Percentiles rank a stretch among this genome's conserved stretches.
Conservation (phyloP, 1,140 invertebrate species). For the Macrobrachium nipponense region DNA sequence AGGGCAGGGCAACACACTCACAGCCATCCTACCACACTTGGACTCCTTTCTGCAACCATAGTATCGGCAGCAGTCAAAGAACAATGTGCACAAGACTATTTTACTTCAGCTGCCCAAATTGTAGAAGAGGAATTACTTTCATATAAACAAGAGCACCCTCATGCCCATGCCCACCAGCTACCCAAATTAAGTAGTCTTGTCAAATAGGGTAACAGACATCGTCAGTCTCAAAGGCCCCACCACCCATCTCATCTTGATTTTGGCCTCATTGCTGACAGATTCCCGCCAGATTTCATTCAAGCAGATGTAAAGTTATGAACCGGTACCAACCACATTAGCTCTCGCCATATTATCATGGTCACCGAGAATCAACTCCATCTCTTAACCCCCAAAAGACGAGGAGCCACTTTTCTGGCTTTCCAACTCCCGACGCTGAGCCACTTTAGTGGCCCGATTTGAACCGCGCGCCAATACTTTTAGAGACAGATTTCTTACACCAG, state of each 20-base stretch:
- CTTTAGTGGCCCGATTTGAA: no score
- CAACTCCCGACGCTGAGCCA: no score
- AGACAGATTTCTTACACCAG: no score
- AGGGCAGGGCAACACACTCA: conserved; percentile 11
- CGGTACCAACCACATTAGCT: background rate
- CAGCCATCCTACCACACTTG: conserved; percentile 13
- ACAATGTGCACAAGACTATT: conserved; percentile 1
- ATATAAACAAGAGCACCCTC: background rate
- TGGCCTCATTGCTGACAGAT: background rate
- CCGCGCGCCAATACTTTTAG: no score
- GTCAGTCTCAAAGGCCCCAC: background rate
- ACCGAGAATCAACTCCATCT: conserved; percentile 4
- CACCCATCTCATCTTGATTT: conserved; percentile 7
- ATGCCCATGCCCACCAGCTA: background rate
- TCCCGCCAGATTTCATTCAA: conserved; percentile 23
- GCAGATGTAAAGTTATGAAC: background rate
- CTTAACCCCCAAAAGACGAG: no score
- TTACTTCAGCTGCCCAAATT: background rate
- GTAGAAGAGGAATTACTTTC: conserved; percentile 30
- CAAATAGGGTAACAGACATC: background rate
- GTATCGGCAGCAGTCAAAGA: conserved; percentile 3
- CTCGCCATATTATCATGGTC: conserved; percentile 6
- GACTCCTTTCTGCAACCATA: background rate
- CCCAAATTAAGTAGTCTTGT: conserved; percentile 4
- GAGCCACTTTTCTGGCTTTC: no score